Evolutionary conservation across 2,113 vertebrate genomes (phyloP), one percentile per base, ranked within the genome.

Genomic region (Stigmatopora argus): DNA sequence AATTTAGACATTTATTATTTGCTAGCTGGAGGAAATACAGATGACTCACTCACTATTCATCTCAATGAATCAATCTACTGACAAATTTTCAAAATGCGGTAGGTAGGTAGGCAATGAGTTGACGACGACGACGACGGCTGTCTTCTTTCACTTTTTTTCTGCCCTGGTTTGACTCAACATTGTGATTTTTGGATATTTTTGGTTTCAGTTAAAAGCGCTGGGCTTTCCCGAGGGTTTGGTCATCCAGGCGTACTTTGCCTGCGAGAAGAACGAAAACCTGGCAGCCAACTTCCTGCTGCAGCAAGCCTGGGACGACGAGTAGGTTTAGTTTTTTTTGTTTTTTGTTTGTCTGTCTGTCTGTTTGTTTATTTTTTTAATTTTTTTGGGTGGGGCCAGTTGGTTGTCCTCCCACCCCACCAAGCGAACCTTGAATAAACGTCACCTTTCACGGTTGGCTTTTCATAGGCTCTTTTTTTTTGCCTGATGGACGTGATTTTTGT

Each of bases 251-350:
- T 92, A 92, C 75, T 92, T 92, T 5, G 90, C 90, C 46, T 92
- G 90, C 41, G 90, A 92, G 82, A 92, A 92, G 75, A 92, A 92
- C 3, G 90, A 92, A 72, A 91, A 91, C 52, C 85, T 92, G 12
- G 90, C 91, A 0, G 91, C 91, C 1, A 92, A 92, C 82, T 92
- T 92, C 84, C 83, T 92, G 77, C 87, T 92, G 23, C 90, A 92
- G 83, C 90, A 92, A 73, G 84, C 87, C n/a, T 92, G 90, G 78
- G 90, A 92, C 6, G 90, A 92, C 31, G 90, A 92, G 83, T 92
- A 87, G 41, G 12, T 21, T 56, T 26, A 23, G 4, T 47, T 47
- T 15, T 17, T 14, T 47, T 47, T 47, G 1, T 15, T 17, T 17
- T 47, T 47, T 6, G 45, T 46, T 48, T 48, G 46, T 5, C 4